Conservation (phyloP, 23 tunicate species). For the Botrylloides violaceus region DNA sequence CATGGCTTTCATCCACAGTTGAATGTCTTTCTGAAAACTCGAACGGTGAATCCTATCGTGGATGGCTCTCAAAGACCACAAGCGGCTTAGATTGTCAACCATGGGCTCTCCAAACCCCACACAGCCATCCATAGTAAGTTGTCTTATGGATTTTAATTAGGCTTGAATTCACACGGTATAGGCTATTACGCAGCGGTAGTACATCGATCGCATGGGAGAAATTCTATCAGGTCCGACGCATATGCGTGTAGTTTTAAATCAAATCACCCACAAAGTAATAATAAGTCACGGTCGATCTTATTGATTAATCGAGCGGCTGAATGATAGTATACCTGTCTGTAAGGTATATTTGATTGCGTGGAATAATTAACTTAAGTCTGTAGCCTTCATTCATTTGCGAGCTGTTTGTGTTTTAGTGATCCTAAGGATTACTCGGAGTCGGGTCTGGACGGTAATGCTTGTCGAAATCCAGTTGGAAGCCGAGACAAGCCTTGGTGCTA, state of each 20-base stretch:
- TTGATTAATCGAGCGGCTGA: too few relatives aligned
- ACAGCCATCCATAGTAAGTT: slow-evolving; percentile 14
- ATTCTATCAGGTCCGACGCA: too few relatives aligned
- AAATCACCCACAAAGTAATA: too few relatives aligned
- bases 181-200: too few relatives aligned
- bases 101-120: slow-evolving; percentile 41
- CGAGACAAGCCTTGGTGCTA: slow-evolving; percentile 57
- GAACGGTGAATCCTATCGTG: slow-evolving; percentile 47
- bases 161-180: too few relatives aligned
- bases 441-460: slow-evolving; percentile 38
- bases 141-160: too few relatives aligned
- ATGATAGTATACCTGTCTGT: too few relatives aligned
- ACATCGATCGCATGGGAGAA: too few relatives aligned
- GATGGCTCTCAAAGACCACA: slow-evolving; percentile 62
- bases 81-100: slow-evolving; percentile 50
- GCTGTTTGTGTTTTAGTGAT: background rate
- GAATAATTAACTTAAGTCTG: background rate
- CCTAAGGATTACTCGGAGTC: slow-evolving; percentile 38
- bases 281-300: too few relatives aligned
- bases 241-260: too few relatives aligned
- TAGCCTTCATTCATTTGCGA: too few relatives aligned
- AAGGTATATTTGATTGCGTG: background rate
- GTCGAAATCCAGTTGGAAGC: slow-evolving; percentile 60
- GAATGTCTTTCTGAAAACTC: slow-evolving; percentile 33
- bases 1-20: slow-evolving; percentile 40